A percentile compares a stretch with the other conserved stretches of the same genome.
Conservation (phyloP, 1,140 invertebrate genomes). For the Pteromalus puparum region DNA sequence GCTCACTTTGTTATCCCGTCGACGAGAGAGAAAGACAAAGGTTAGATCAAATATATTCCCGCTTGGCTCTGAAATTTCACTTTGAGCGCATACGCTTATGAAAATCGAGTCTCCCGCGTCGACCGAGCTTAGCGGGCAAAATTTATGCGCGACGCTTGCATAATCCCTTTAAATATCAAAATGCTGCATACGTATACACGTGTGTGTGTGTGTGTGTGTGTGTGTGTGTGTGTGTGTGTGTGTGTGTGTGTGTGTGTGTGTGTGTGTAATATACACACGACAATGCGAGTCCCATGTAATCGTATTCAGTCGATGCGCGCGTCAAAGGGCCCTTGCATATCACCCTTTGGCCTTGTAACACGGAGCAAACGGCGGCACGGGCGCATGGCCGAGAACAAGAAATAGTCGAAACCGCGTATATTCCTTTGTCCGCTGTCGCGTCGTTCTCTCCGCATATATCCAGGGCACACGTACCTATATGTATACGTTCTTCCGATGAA, state of each 20-base stretch:
- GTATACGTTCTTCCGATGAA: background rate
- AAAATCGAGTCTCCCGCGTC: background rate
- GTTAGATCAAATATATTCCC: background rate
- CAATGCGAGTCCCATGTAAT: background rate
- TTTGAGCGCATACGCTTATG: conserved; percentile 1
- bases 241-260: background rate
- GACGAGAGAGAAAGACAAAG: background rate
- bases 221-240: background rate
- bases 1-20: too few relatives aligned
- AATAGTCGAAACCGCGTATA: background rate
- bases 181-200: background rate
- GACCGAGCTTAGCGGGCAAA: background rate
- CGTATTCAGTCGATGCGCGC: background rate
- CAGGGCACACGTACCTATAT: background rate
- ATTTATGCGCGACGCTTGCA: background rate
- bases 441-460: background rate
- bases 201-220: background rate
- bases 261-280: background rate
- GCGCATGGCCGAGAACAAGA: background rate
- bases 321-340: too few relatives aligned
- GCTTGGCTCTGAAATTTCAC: background rate
- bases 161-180: conserved; percentile 1
- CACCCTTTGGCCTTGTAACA: background rate
- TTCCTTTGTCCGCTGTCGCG: background rate
- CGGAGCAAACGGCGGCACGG: too few relatives aligned